A percentile compares a stretch with the other conserved stretches of the same genome.
Evolutionary conservation across 2,113 vertebrate genomes (phyloP).

Genomic region (Scalopus aquaticus): DNA sequence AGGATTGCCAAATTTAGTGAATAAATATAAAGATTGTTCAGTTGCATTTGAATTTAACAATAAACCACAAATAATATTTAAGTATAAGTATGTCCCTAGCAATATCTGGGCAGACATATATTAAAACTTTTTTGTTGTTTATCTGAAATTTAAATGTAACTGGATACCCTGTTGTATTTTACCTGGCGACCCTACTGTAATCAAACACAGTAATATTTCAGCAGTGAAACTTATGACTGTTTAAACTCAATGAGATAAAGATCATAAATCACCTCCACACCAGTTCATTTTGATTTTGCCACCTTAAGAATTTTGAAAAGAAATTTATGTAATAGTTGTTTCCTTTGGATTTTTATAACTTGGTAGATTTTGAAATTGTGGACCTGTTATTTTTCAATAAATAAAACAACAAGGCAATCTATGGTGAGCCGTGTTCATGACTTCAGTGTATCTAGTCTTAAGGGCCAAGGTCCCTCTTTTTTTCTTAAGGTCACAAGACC

Average conservation of each 20-base stretch:
- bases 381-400: background rate
- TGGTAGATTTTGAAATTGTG: background rate
- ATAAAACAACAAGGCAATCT: background rate
- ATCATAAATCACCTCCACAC: background rate
- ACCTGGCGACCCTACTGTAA: background rate
- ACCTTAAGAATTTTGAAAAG: background rate
- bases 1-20: constrained; percentile 33
- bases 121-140: background rate
- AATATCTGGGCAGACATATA: background rate
- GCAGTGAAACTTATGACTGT: background rate
- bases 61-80: constrained; percentile 14
- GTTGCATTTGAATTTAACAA: constrained; percentile 13
- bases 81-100: background rate
- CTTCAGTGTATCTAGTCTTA: constrained; percentile 1
- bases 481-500: background rate
- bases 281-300: background rate
- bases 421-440: background rate
- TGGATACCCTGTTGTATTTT: background rate
- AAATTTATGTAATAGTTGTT: background rate
- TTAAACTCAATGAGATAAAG: background rate
- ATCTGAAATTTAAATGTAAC: constrained; percentile 24
- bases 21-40: constrained; percentile 6
- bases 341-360: constrained; percentile 1
- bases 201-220: constrained; percentile 2
- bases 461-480: background rate